Evolutionary conservation across 2,888 invertebrate species (phyloP).

Genomic region (Brassicogethes aeneus): DNA sequence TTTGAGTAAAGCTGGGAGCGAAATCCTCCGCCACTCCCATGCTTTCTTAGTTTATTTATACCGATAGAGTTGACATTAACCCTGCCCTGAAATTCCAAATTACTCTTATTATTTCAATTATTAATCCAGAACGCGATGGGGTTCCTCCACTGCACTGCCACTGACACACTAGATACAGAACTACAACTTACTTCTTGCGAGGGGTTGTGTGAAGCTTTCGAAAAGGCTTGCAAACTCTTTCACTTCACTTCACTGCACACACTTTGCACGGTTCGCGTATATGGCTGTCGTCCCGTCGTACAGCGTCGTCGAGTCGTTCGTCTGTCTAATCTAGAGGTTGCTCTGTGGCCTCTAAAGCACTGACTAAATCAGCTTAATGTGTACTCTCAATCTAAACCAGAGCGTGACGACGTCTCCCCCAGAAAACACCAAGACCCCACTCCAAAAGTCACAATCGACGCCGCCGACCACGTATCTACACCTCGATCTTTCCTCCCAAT

Average conservation of each 20-base stretch:
- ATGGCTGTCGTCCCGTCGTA: conserved; percentile 35
- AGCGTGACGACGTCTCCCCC: conserved; percentile 34
- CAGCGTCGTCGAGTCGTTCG: conserved; percentile 41
- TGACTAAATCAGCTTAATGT: conserved; percentile 38
- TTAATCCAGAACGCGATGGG: background rate
- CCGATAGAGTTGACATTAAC: conserved; percentile 39
- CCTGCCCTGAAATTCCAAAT: conserved; percentile 30
- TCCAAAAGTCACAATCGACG: conserved; percentile 8
- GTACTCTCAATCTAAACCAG: conserved; percentile 39
- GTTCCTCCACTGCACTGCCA: conserved; percentile 13
- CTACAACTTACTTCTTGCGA: conserved; percentile 35
- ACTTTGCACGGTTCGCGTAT: conserved; percentile 30
- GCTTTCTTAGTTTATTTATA: conserved; percentile 30
- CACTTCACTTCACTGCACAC: conserved; percentile 23
- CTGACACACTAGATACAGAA: conserved; percentile 20
- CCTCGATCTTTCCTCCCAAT: background rate
- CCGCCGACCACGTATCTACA: background rate
- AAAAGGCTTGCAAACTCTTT: conserved; percentile 27
- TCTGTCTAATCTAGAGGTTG: conserved; percentile 40
- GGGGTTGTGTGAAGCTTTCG: conserved; percentile 26
- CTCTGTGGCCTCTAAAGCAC: conserved; percentile 42
- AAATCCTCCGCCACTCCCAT: conserved; percentile 90
- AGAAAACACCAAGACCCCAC: conserved; percentile 16
- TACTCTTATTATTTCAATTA: conserved; percentile 1
- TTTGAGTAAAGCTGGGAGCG: conserved; percentile 97